A percentile compares a stretch with the other conserved stretches of the same genome.
Evolutionary conservation across 2,113 vertebrate species (phyloP).

Genomic region (Leptobrachium ailaonicum): DNA sequence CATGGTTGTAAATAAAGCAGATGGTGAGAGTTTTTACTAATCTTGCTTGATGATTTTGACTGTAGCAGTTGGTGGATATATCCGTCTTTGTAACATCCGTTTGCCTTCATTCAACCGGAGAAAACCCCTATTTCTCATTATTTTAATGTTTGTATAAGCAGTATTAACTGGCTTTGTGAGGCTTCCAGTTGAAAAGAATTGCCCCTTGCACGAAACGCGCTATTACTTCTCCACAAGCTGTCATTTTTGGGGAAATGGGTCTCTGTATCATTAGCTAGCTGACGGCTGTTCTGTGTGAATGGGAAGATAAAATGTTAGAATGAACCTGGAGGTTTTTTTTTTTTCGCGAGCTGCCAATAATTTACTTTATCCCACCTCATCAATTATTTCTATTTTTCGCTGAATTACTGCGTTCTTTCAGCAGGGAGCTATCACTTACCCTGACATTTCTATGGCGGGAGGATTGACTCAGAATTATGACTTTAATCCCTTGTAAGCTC

Average conservation of each 20-base stretch:
- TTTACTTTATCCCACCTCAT: conserved; percentile 41
- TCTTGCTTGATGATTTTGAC: too few relatives aligned
- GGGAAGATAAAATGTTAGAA: not conserved
- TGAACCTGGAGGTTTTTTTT: not conserved
- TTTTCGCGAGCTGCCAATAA: conserved; percentile 41
- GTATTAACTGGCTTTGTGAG: not conserved
- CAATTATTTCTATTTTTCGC: conserved; percentile 51
- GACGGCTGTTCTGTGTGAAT: not conserved
- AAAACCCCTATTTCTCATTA: not conserved
- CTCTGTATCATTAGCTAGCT: not conserved
- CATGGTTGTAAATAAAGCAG: too few relatives aligned
- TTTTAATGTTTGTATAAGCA: too few relatives aligned
- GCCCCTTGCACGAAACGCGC: not conserved
- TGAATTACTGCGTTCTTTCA: conserved; percentile 46
- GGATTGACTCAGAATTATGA: conserved; percentile 15
- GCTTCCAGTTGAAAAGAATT: not conserved
- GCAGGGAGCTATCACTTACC: conserved; percentile 48
- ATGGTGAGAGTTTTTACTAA: too few relatives aligned
- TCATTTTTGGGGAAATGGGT: not conserved
- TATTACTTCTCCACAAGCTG: not conserved
- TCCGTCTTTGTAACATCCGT: too few relatives aligned
- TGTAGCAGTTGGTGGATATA: too few relatives aligned
- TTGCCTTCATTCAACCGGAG: too few relatives aligned
- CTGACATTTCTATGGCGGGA: conserved; percentile 50
- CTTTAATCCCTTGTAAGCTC: conserved; percentile 50